A percentile compares a stretch with the other conserved stretches of the same genome.
These are phyloP conservation scores for Heliconius hortense DNA, from an alignment of 2,888 invertebrate genomes.

Conservation along the genomic window DNA sequence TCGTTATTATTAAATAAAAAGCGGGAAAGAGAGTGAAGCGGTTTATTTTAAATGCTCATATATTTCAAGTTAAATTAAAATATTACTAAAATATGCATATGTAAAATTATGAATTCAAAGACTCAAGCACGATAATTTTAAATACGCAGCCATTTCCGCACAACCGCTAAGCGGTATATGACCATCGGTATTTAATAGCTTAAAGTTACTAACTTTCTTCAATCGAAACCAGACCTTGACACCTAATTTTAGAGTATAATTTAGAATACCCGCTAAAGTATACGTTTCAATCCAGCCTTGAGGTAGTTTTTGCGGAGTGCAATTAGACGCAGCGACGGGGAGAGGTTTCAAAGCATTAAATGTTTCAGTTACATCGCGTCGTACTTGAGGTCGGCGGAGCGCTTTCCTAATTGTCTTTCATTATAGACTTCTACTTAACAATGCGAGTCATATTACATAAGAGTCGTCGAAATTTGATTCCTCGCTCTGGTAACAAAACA, in stretches of 20 bases:
- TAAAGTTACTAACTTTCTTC: conserved; percentile 37
- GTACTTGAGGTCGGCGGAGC: conserved; percentile 19
- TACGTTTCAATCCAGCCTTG: conserved; percentile 69
- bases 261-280: conserved; percentile 40
- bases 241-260: conserved; percentile 29
- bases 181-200: conserved; percentile 65
- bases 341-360: conserved; percentile 70
- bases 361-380: conserved; percentile 63
- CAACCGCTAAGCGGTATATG: conserved; percentile 50
- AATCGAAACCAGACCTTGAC: conserved; percentile 27
- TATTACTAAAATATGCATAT: neutral
- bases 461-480: too few species aligned
- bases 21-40: too few species aligned
- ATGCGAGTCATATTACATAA: neutral
- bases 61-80: neutral
- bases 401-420: conserved; percentile 30
- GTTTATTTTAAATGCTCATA: too few species aligned
- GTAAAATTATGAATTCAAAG: conserved; percentile 1
- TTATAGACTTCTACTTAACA: conserved; percentile 28
- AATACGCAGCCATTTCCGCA: conserved; percentile 18
- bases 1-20: too few species aligned
- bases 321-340: conserved; percentile 66
- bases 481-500: too few species aligned
- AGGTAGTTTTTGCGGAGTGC: conserved; percentile 64
- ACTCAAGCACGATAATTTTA: conserved; percentile 2